These are phyloP conservation scores for Drosophila mayri DNA, from an alignment of 1,140 invertebrate species.

Conservation along the genomic window DNA sequence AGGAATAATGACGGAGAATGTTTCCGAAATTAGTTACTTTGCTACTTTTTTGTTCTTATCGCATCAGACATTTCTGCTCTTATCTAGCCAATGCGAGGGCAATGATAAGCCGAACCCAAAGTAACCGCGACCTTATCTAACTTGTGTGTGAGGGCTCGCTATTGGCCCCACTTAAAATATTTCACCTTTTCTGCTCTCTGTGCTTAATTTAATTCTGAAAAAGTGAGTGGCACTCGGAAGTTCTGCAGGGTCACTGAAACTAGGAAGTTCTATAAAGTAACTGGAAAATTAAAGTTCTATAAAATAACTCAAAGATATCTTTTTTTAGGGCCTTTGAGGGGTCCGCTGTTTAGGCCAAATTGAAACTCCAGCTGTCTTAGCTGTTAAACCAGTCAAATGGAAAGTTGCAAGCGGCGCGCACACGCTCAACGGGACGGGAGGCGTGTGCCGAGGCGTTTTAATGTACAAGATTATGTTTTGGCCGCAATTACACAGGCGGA, in stretches of 20 bases:
- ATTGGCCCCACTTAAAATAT: neutral
- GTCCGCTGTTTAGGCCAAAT: slow-evolving; percentile 30
- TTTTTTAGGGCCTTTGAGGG: slow-evolving; percentile 8
- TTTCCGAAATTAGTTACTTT: slow-evolving; percentile 9
- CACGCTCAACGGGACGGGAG: slow-evolving; percentile 21
- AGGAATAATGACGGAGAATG: neutral
- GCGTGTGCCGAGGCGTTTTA: slow-evolving; percentile 55
- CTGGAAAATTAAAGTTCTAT: neutral
- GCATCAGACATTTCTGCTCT: slow-evolving; percentile 10
- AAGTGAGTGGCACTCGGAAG: neutral
- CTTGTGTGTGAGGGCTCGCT: neutral
- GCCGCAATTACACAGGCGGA: slow-evolving; percentile 8
- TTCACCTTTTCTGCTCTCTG: neutral
- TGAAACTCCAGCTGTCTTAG: slow-evolving; percentile 25
- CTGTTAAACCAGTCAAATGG: slow-evolving; percentile 63
- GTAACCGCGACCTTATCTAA: slow-evolving; percentile 25
- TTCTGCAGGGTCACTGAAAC: neutral
- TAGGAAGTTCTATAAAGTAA: neutral
- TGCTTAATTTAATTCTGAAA: neutral
- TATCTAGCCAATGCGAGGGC: slow-evolving; percentile 24
- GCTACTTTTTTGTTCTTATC: slow-evolving; percentile 39
- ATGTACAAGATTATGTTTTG: slow-evolving; percentile 30
- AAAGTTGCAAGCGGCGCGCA: slow-evolving; percentile 50
- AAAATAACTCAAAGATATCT: neutral
- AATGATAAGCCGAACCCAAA: slow-evolving; percentile 21